These are phyloP conservation scores for Bolborhynchus lineola DNA, from an alignment of 2,113 vertebrate genomes.

Conservation along the genomic window DNA sequence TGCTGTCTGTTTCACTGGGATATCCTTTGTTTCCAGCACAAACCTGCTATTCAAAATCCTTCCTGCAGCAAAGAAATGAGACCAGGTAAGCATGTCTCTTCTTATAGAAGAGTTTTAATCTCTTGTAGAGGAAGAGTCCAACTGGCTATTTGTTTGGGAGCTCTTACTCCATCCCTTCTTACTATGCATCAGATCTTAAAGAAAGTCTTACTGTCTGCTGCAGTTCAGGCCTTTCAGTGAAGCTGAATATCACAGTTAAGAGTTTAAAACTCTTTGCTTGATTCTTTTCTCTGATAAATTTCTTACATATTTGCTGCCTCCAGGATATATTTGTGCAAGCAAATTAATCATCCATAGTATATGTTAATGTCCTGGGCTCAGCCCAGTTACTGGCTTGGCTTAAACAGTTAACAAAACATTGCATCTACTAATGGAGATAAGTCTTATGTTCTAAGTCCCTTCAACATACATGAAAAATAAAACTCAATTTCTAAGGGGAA, in stretches of 20 bases:
- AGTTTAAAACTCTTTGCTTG: background rate
- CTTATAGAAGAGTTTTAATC: background rate
- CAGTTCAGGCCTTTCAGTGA: background rate
- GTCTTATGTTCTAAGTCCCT: background rate
- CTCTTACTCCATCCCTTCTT: background rate
- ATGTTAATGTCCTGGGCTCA: background rate
- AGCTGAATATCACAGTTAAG: background rate
- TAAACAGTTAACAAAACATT: background rate
- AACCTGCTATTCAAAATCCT: background rate
- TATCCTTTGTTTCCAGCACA: background rate
- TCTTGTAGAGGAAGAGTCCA: background rate
- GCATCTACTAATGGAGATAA: background rate
- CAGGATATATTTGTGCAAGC: background rate
- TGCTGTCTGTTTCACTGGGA: background rate
- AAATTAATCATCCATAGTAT: conserved; percentile 1
- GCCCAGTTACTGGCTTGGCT: background rate
- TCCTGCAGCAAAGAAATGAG: background rate
- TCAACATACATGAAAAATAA: background rate
- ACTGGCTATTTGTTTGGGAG: background rate
- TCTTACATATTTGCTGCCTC: conserved; percentile 8
- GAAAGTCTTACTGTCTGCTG: background rate
- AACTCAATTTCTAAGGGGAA: background rate
- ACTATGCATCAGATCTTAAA: background rate
- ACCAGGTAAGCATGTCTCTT: background rate
- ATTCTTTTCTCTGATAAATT: background rate